phyloP scores from a whole-genome alignment of 2,888 invertebrate genomes.

The Hirtodrosophila histrioides region DNA sequence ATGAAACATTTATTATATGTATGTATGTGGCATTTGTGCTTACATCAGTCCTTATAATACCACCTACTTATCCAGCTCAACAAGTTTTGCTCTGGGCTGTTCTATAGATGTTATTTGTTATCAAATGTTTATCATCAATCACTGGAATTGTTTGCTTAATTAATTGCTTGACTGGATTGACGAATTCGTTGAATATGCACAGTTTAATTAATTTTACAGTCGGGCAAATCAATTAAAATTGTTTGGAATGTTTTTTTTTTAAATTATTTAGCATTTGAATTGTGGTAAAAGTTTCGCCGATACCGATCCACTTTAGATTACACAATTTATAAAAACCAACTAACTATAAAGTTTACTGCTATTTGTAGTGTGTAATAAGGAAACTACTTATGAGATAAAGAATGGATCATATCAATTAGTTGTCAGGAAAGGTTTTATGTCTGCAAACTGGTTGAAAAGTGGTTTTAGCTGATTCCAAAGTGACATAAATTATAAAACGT shows the following conservation, averaged over 20 bases:
- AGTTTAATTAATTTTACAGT: slow-evolving; percentile 14
- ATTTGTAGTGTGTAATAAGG: slow-evolving; percentile 8
- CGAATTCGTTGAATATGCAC: slow-evolving; percentile 26
- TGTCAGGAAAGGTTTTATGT: no score
- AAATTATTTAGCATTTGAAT: not conserved
- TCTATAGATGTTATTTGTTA: slow-evolving; percentile 20
- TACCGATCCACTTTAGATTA: not conserved
- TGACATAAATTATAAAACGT: no score
- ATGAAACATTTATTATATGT: no score
- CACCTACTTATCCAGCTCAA: no score
- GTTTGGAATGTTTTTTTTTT: not conserved
- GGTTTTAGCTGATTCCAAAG: no score
- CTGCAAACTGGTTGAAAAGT: no score
- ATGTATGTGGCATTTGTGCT: no score
- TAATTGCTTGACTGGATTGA: slow-evolving; percentile 20
- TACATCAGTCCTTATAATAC: no score
- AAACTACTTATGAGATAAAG: slow-evolving; percentile 1
- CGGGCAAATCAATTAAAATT: slow-evolving; percentile 11
- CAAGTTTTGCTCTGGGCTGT: no score
- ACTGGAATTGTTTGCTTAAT: slow-evolving; percentile 23
- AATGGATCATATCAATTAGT: slow-evolving; percentile 1
- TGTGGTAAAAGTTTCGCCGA: no score
- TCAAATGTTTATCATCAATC: slow-evolving; percentile 44
- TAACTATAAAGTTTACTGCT: no score
- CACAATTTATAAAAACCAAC: not conserved